These are phyloP conservation scores for Oenanthe oenanthe DNA, from an alignment of 2,113 vertebrate species.

Conservation along the genomic window DNA sequence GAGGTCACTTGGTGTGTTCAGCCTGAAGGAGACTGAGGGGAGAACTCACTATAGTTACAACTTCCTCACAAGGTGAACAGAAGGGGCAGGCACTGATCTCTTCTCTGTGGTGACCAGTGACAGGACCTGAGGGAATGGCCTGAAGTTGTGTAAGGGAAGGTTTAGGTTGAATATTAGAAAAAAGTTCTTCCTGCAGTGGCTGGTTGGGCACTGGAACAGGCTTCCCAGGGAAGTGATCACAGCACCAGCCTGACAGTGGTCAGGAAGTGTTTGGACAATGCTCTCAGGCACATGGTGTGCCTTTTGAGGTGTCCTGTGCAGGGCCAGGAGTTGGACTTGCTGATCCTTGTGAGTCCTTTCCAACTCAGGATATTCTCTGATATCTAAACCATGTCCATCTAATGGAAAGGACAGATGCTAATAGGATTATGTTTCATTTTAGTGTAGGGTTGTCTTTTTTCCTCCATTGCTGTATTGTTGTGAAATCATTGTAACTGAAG, in stretches of 20 bases:
- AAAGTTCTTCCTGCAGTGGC: neutral
- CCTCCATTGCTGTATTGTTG: neutral
- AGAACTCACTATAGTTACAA: neutral
- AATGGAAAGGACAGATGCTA: neutral
- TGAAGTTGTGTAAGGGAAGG: neutral
- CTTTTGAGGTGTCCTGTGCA: neutral
- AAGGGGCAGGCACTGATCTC: neutral
- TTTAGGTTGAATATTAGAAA: neutral
- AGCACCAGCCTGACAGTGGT: neutral
- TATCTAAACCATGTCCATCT: neutral
- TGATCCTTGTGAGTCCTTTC: neutral
- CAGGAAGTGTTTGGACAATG: neutral
- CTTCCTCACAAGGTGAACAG: accelerated
- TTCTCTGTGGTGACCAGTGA: neutral
- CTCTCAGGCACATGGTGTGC: accelerated
- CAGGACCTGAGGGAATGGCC: neutral
- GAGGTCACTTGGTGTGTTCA: neutral
- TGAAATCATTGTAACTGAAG: neutral
- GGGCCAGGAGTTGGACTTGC: accelerated
- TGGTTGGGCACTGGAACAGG: neutral
- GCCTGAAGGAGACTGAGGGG: neutral
- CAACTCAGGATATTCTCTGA: neutral
- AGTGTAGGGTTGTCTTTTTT: neutral
- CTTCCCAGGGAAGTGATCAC: no score
- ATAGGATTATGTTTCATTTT: no score